Conservation (phyloP, 2,113 vertebrate genomes). For the Platycercus adscitus region DNA sequence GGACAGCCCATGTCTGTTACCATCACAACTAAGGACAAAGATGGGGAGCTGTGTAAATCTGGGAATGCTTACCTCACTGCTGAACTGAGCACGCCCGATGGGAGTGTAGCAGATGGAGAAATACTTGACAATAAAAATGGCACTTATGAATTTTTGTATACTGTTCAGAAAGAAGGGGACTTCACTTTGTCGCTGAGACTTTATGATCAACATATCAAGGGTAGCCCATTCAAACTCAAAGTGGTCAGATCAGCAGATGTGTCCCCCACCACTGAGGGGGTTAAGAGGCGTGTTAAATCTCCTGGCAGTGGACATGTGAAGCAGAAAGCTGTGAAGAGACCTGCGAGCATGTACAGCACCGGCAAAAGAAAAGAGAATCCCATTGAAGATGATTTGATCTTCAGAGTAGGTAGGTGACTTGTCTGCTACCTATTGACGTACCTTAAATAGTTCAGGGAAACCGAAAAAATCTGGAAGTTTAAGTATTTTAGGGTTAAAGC, state of each 20-base stretch:
- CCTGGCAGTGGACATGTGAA: conserved; percentile 90
- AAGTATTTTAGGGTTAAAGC: background rate
- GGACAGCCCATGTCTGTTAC: conserved; percentile 90
- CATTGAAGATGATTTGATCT: conserved; percentile 95
- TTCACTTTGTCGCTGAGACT: conserved; percentile 89
- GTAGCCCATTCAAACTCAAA: conserved; percentile 94
- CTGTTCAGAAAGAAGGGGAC: conserved; percentile 89
- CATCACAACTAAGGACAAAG: conserved; percentile 95
- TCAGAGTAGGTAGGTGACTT: conserved; percentile 86
- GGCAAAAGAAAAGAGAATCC: conserved; percentile 95
- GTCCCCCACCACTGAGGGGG: conserved; percentile 84
- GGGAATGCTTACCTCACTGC: conserved; percentile 91
- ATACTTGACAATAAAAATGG: conserved; percentile 97
- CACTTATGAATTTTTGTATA: conserved; percentile 94
- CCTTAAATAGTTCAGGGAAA: background rate
- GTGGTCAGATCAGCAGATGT: conserved; percentile 87
- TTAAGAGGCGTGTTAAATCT: conserved; percentile 92
- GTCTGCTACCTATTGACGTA: background rate
- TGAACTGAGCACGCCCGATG: conserved; percentile 86
- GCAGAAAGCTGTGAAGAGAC: conserved; percentile 92
- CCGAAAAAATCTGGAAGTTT: background rate
- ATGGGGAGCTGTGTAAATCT: conserved; percentile 93
- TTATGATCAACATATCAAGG: conserved; percentile 94
- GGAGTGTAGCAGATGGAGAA: conserved; percentile 86
- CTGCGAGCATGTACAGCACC: conserved; percentile 95